Evolutionary conservation across 2,888 invertebrate genomes (phyloP).

Genomic region (Folsomia manolachei): DNA sequence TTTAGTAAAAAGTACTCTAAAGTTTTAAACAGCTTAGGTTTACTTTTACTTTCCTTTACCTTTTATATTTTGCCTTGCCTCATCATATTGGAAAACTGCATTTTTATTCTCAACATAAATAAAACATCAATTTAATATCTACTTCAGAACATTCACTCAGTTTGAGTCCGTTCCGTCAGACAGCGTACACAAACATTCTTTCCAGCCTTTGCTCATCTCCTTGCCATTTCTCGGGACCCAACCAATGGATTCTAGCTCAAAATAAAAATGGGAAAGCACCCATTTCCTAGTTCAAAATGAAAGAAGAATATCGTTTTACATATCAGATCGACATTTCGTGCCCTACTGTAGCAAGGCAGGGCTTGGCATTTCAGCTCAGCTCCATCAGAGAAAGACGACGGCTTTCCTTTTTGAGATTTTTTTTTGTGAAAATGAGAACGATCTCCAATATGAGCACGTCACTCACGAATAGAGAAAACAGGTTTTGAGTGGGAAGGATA

Average conservation of each 20-base stretch:
- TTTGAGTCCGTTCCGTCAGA: neutral
- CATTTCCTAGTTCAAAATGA: neutral
- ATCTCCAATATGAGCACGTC: constrained; percentile 2
- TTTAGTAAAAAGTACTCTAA: neutral
- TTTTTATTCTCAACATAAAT: neutral
- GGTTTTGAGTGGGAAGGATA: too few species aligned
- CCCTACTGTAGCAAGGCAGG: too few species aligned
- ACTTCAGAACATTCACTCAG: neutral
- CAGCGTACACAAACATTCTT: neutral
- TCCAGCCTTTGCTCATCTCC: neutral
- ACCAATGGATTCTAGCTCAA: too few species aligned
- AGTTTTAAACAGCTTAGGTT: neutral
- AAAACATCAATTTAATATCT: neutral
- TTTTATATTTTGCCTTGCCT: too few species aligned
- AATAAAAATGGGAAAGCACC: neutral
- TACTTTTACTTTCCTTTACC: neutral
- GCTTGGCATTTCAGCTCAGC: neutral
- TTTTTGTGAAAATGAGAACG: neutral
- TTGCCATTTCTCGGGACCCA: neutral
- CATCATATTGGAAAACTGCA: neutral
- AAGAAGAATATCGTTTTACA: neutral
- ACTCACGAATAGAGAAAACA: neutral
- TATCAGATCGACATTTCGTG: neutral
- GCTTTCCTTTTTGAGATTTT: too few species aligned
- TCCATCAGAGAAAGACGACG: too few species aligned